Evolutionary conservation across 1,140 invertebrate genomes (phyloP).

Genomic region (Drosophila malerkotliana): DNA sequence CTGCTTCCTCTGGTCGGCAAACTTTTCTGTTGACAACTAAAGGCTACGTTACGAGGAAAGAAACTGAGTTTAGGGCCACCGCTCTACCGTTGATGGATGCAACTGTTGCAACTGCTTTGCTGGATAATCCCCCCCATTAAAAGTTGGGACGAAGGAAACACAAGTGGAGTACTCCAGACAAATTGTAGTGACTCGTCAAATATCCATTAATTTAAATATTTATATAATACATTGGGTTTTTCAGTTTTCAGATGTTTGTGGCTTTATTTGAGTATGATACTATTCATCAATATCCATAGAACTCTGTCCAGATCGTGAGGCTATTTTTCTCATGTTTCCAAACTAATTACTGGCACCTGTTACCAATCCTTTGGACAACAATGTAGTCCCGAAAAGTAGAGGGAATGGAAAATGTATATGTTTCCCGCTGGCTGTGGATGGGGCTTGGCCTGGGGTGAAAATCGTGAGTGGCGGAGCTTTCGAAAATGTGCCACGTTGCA

Average conservation of each 20-base stretch:
- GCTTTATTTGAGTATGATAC: too few species aligned
- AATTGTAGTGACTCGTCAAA: not conserved
- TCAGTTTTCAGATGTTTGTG: not conserved
- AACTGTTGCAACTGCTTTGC: slow-evolving; percentile 58
- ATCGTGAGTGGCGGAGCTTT: slow-evolving; percentile 69
- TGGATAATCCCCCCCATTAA: slow-evolving; percentile 79
- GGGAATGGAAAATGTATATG: slow-evolving; percentile 38
- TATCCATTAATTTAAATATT: slow-evolving; percentile 5
- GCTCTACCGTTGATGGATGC: slow-evolving; percentile 68
- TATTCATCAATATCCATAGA: not conserved
- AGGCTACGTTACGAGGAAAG: slow-evolving; percentile 15
- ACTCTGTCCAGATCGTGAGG: not conserved
- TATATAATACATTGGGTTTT: not conserved
- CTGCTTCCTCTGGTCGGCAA: slow-evolving; percentile 21
- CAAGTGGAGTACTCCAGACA: not conserved
- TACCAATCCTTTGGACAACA: slow-evolving; percentile 1
- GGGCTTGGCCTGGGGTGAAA: slow-evolving; percentile 62
- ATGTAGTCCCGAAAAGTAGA: not conserved
- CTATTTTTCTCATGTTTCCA: not conserved
- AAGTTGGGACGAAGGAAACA: slow-evolving; percentile 19
- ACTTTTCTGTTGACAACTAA: slow-evolving; percentile 68
- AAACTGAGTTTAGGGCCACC: slow-evolving; percentile 57
- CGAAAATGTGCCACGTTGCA: slow-evolving; percentile 80
- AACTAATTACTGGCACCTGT: slow-evolving; percentile 1
- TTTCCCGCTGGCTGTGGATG: slow-evolving; percentile 44